These are phyloP conservation scores for Hartigia nigra DNA, from an alignment of 2,888 invertebrate genomes.

Conservation along the genomic window DNA sequence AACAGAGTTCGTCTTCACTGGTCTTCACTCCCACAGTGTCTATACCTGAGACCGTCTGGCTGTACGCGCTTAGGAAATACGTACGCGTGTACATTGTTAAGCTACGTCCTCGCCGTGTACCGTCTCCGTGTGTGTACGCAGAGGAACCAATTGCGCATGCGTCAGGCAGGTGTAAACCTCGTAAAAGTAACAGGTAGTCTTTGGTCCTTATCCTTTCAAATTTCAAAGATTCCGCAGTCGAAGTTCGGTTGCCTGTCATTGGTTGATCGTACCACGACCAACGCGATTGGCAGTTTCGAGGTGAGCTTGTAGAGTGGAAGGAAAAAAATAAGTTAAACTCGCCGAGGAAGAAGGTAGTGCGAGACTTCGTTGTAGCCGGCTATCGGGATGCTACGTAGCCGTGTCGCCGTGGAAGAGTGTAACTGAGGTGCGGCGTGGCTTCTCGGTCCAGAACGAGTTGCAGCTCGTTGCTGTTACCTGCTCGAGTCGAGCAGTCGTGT, in stretches of 20 bases:
- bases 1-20: slow-evolving; percentile 10
- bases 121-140: not conserved
- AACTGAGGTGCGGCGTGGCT: slow-evolving; percentile 4
- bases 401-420: not conserved
- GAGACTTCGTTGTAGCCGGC: not conserved
- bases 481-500: not conserved
- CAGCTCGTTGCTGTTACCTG: not conserved
- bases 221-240: slow-evolving; percentile 9
- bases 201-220: slow-evolving; percentile 19
- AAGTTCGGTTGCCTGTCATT: slow-evolving; percentile 10
- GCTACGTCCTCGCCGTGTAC: not conserved
- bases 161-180: slow-evolving; percentile 34
- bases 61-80: slow-evolving; percentile 2
- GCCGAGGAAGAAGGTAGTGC: slow-evolving; percentile 7
- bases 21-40: too few relatives aligned
- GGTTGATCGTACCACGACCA: not conserved
- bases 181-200: slow-evolving; percentile 41
- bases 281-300: slow-evolving; percentile 10
- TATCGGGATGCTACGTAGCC: slow-evolving; percentile 1
- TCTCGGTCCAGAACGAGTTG: slow-evolving; percentile 1
- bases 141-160: slow-evolving; percentile 33
- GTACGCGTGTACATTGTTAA: slow-evolving; percentile 4
- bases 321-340: slow-evolving; percentile 12
- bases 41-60: slow-evolving; percentile 15
- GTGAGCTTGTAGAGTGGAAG: slow-evolving; percentile 30